Evolutionary conservation across 2,797 vertebrate genomes (phyloP), one percentile per base, ranked within the genome.

Genomic region (Neostethus bicornis): DNA sequence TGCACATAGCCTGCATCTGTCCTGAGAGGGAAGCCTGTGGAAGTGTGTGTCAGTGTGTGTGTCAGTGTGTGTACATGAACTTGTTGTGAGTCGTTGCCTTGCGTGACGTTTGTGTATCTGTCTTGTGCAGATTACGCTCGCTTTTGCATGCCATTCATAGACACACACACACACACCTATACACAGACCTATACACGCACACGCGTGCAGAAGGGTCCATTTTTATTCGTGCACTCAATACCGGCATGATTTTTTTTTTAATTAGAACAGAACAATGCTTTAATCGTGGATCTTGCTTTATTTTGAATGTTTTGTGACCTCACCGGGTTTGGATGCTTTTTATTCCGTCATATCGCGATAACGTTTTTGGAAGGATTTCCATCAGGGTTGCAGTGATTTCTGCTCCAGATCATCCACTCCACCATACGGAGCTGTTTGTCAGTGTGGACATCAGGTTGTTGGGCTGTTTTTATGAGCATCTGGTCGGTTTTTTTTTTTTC

Each of bases 1-100:
- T 78, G 73, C 75, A 76, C 70, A 76, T 51, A 67, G 61, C 49
- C 68, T 49, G 74, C 77, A 81, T 79, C 70, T 66, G 79, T 71
- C 79, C 31, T 12, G 32, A 81, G 65, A 38, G 29, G 68, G 61
- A 54, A 62, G 75, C 70, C 61, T 49, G 75, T 66, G 67, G 32
- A 47, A 31, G 56, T 31, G 64, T 35, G 37, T 23, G 31, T 19
- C 61, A 48, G 57, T 44, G 51, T 39, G 49, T 19, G 54, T 45
- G 70, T 66, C 39, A 48, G 54, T 60, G 70, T 73, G 77, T 61
- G 67, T 54, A 32, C 48, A 59, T 81, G 73, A 85, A 82, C 76
- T 79, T 77, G 78, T 68, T 47, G 79, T 66, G 59, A 81, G 66
- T 69, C 69, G 62, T 69, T 56, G 54, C 65, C 51, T 66, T 55